Evolutionary conservation across 2,797 vertebrate species (phyloP), one percentile per base, ranked within the genome.

Genomic region (Pampus argenteus): DNA sequence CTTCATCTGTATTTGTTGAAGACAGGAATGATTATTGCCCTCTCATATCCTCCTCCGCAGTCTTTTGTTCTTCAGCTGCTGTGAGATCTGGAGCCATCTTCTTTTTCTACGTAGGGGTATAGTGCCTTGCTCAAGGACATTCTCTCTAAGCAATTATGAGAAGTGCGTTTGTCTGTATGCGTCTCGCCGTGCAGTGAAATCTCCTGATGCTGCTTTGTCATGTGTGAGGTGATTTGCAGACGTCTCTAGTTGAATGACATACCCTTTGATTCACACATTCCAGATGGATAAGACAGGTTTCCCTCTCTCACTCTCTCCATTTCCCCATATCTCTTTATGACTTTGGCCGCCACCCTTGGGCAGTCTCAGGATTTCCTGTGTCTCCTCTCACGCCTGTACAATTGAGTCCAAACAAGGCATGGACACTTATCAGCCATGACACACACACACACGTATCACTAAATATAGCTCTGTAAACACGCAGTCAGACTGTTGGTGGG

Each of bases 391-490:
- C 58, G 74, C 87, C 84, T 85, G 88, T 56, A 73, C 51, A 61
- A 74, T 50, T 61, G 42, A 78, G 77, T 77, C 79, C 82, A 80
- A 87, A 84, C 61, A 80, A 70, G 63, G 82, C 73, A 78, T 22
- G 64, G 71, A 63, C 75, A 71, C 82, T 87, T 88, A 85, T 91
- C 86, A 71, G 64, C 66, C 57, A 70, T 79, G 73, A 72, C 82
- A 78, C 73, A 80, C 71, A 82, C 59, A 59, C 72, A 74, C 64
- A 47, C 29, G 63, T 50, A 70, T 60, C 28, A 45, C 84, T 90
- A 91, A 86, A 89, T 79, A 90, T 88, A 89, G 78, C 78, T 83
- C 20, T 79, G 82, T 83, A 88, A 91, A 90, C 83, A 90, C 34
- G 66, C 54, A 67, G 66, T 63, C 76, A 86, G 80, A 84, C 76